A percentile compares a stretch with the other conserved stretches of the same genome.
phyloP scores from a whole-genome alignment of 1,140 invertebrate genomes.

The Delia radicum region DNA sequence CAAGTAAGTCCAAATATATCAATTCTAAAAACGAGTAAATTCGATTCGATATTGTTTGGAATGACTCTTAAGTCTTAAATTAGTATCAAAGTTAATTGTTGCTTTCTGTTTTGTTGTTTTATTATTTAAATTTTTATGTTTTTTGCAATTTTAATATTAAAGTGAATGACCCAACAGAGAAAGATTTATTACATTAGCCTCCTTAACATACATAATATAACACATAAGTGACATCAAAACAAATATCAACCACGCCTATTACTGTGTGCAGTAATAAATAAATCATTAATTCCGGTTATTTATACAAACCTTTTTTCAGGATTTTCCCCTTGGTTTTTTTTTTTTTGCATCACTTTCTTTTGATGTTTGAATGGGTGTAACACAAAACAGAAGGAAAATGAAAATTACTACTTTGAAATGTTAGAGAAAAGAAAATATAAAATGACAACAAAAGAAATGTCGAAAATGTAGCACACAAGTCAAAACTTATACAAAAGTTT shows the following conservation, averaged over 20 bases:
- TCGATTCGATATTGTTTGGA: too few relatives aligned
- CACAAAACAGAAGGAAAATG: neutral
- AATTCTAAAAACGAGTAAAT: too few relatives aligned
- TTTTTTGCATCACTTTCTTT: neutral
- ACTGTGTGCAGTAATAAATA: neutral
- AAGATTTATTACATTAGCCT: neutral
- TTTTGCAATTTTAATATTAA: neutral
- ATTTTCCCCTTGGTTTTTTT: neutral
- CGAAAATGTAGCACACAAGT: neutral
- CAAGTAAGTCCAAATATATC: too few relatives aligned
- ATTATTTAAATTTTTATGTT: too few relatives aligned
- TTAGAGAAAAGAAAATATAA: neutral
- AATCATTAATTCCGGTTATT: neutral
- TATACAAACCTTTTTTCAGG: neutral
- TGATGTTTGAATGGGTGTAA: neutral
- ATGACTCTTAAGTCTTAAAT: too few relatives aligned
- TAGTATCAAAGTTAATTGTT: too few relatives aligned
- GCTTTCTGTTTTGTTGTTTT: too few relatives aligned
- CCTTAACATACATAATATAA: neutral
- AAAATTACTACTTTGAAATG: neutral
- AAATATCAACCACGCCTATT: neutral
- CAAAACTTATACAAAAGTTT: neutral
- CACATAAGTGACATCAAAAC: neutral
- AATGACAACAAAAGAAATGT: slow-evolving; percentile 3
- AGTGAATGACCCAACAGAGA: neutral